Evolutionary conservation across 2,113 vertebrate genomes (phyloP).

Genomic region (Anolis carolinensis): DNA sequence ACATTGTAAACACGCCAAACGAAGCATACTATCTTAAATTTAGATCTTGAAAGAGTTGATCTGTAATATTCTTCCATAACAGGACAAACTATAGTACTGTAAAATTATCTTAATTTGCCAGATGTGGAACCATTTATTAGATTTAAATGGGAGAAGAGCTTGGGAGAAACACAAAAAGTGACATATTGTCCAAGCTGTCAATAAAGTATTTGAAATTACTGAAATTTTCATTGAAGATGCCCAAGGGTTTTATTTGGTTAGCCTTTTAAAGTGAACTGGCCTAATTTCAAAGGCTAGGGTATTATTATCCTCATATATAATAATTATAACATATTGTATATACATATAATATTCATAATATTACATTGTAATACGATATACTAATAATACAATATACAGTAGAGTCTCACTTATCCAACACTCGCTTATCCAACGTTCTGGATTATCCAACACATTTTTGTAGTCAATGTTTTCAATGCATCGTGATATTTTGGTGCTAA

Average conservation of each 20-base stretch:
- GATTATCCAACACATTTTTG: too few species aligned
- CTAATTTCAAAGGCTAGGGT: not conserved
- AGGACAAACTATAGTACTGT: not conserved
- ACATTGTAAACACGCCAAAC: slow-evolving; percentile 58
- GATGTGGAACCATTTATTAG: slow-evolving; percentile 24
- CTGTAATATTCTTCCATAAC: not conserved
- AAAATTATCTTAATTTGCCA: not conserved
- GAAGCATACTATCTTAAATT: slow-evolving; percentile 46
- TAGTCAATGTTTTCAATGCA: too few species aligned
- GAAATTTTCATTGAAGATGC: not conserved
- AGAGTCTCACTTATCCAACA: too few species aligned
- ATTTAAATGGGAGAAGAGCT: slow-evolving; percentile 26
- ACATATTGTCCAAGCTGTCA: too few species aligned
- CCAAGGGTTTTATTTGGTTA: not conserved
- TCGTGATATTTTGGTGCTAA: too few species aligned
- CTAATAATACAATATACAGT: too few species aligned
- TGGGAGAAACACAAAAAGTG: not conserved
- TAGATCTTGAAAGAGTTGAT: slow-evolving; percentile 6
- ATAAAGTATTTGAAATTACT: not conserved
- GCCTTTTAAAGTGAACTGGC: not conserved
- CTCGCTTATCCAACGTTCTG: too few species aligned
- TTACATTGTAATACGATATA: too few species aligned
- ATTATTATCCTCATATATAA: not conserved
- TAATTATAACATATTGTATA: too few species aligned
- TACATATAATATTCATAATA: too few species aligned